Evolutionary conservation across 2,888 invertebrate species (phyloP), one percentile per base, ranked within the genome.

Genomic region (Scaptomyza parva): DNA sequence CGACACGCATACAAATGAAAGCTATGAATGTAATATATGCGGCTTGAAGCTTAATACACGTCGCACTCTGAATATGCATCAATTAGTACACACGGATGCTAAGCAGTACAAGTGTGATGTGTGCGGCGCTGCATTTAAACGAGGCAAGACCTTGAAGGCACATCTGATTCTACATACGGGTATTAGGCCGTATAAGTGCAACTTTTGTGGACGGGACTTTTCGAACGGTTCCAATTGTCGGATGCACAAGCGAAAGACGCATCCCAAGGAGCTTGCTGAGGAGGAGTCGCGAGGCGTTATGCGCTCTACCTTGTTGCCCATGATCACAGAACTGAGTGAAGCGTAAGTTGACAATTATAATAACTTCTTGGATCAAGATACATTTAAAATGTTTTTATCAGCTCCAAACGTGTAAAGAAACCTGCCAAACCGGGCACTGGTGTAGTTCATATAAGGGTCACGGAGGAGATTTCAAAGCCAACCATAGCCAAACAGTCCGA

Each of bases 41-140:
- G 92, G 92, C 1, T 26, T 89, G 5, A 78, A 90, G 58, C 81
- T 93, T 1, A 92, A 92, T 48, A 92, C 92, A 2, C 89, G 92
- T 4, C 88, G 92, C n/a, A 93, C 92, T 0, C 87, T 92, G 2
- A 88, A 91, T 45, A 92, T 92, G 90, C 93, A 93, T 70, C 90
- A 92, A 64, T 70, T 91, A 17, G 91, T 91, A 0, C 91, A 92
- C 65, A 90, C 90, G 11, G 90, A 92, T 65, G 84, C 83, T 9
- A 90, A 90, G 33, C 89, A 89, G 44, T 89, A 80, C 45, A 91
- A 92, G 67, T 92, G 91, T 58, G 88, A 91, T 59, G 90, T 89
- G 12, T 92, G 91, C 48, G 89, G 85, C 6, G 89, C 89, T 3
- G 88, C 89, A n/a, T 92, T 91, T 57, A 92, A 92, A 48, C 86